Evolutionary conservation across 2,113 vertebrate genomes (phyloP), one percentile per base, ranked within the genome.

Genomic region (Centropus unirufus): DNA sequence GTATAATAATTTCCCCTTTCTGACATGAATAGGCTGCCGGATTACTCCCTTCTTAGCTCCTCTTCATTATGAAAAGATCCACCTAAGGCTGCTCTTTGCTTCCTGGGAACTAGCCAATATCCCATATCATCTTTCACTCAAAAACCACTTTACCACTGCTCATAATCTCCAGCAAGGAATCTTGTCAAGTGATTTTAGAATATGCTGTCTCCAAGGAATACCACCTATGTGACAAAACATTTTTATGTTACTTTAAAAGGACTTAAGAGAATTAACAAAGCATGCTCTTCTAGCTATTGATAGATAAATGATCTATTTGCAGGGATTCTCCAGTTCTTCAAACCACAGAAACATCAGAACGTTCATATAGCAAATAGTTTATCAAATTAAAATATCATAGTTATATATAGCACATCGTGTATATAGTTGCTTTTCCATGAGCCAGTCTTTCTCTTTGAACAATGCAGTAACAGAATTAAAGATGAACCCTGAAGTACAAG

Each of bases 121-220:
- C 24, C 46, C 54, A 23, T 76, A 91, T 80, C 78, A 88, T 80
- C 63, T 90, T 89, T 77, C 91, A 76, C 55, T 95, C 79, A 85
- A 73, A 73, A 59, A 79, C 9, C 14, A 20, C 72, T 83, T 63
- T 76, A 85, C 66, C 72, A 61, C 76, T 90, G 58, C 40, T 91
- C 47, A 72, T 91, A 58, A 91, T 73, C 39, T 80, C 47, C 72
- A 70, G 51, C 2, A 4, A 92, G 54, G 84, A 93, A 96, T 80
- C 82, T 67, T 95, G 89, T 84, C 49, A 82, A 84, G 57, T 69
- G 58, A 76, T 89, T 85, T 89, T 54, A 85, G 59, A 91, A 70
- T 75, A 57, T 6, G 7, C 22, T 63, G 9, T 21, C 32, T 62
- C 63, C 63, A 58, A 54, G 62, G 26, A 51, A 40, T 47, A 77